phyloP scores from a whole-genome alignment of 2,113 vertebrate genomes.

The Nymphicus hollandicus region DNA sequence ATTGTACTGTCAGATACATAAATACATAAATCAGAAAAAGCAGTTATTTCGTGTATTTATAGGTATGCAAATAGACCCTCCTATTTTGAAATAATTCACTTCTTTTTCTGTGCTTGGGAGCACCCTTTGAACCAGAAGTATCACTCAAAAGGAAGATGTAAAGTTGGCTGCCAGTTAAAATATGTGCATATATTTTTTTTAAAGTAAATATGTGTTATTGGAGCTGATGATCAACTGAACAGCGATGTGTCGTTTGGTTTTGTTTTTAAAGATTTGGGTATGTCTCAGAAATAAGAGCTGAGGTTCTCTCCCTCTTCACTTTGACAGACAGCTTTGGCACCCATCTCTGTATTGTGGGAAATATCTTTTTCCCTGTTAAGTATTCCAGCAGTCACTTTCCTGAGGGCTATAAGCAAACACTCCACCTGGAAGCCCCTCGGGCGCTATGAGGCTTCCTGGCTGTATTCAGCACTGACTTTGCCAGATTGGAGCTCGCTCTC shows the following conservation, averaged over 20 bases:
- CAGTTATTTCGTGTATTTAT: background rate
- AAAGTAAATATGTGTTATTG: background rate
- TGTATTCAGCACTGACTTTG: background rate
- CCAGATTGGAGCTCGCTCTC: background rate
- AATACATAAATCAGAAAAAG: background rate
- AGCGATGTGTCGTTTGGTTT: background rate
- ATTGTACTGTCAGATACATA: background rate
- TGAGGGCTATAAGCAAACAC: rapidly evolving
- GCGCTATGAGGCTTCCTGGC: background rate
- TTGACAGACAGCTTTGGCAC: background rate
- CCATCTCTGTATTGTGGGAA: background rate
- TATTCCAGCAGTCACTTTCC: background rate
- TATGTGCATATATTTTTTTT: background rate
- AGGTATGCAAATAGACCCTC: background rate
- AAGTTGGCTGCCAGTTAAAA: background rate
- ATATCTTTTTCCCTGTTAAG: background rate
- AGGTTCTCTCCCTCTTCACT: background rate
- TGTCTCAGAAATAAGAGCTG: background rate
- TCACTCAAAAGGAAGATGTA: background rate
- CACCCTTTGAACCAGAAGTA: background rate
- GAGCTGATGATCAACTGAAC: background rate
- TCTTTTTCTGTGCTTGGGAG: background rate
- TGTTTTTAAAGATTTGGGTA: background rate
- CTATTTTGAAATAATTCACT: background rate
- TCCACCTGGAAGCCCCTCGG: background rate